Base-by-base conservation (phyloP, 2,888 invertebrate species). In the Tenthredo scrophulariae region DNA sequence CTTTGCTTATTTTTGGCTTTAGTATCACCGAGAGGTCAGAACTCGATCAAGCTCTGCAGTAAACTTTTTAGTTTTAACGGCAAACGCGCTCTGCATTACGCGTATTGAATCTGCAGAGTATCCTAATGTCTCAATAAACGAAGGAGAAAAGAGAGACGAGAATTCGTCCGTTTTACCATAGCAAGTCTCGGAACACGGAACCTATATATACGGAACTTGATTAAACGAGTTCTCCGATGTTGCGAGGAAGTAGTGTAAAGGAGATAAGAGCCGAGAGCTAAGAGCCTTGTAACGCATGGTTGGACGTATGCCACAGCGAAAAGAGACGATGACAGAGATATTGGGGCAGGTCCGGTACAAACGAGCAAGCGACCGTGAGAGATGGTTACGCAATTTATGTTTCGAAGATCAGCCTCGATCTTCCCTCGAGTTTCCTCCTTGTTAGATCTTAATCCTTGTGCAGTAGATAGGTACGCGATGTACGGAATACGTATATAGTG, bases 261-360 rank as follows among this genome's bases (percentile, higher is more conserved):
- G 15, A 29, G 79, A 79, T 50, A 46, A 54, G 79, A 33, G n/a
- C 50, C 33, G 33, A 79, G 50, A 46, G 37, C 15, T 54, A n/a
- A 62, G 80, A 58, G 58, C 22, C 40, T 29, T 62, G 80, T 62
- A 80, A 80, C 58, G 80, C 80, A 80, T 40, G 80, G 80, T 80
- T 80, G 80, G 80, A 80, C 80, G 80, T 80, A 80, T 80, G 80
- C 80, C 80, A 80, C 80, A 86, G 84, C 54, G 85, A 80, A 85
- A 79, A 46, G 46, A 46, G 86, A 83, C 72, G 85, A 83, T 65
- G 77, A 85, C 77, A 43, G 84, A 58, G 86, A 87, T 85, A 88
- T 89, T 89, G 88, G 87, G 89, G 89, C 88, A 89, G 89, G 89
- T 89, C 89, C 88, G 84, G 87, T 80, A 88, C 74, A 84, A 84